phyloP scores from a whole-genome alignment of 2,888 invertebrate species.

The Cosmia pyralina region DNA sequence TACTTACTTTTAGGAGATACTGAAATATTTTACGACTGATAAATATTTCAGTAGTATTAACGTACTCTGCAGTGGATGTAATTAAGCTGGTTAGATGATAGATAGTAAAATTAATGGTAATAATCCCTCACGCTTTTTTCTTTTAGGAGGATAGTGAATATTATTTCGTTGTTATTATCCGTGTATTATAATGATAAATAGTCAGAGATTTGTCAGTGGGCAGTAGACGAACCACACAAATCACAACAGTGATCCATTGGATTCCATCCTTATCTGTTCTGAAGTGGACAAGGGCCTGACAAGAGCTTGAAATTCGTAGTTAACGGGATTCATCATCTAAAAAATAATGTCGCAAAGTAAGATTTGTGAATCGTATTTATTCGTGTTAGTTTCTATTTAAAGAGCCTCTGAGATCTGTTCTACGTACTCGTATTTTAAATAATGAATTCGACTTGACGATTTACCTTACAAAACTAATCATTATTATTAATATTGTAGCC shows the following conservation, averaged over 20 bases:
- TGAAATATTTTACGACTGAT: constrained; percentile 60
- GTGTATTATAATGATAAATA: constrained; percentile 11
- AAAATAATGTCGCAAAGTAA: background rate
- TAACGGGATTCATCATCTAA: background rate
- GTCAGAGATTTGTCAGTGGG: background rate
- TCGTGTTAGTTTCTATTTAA: too few species aligned
- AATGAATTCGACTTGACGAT: background rate
- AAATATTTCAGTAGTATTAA: constrained; percentile 59
- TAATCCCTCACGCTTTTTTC: constrained; percentile 44
- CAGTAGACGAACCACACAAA: background rate
- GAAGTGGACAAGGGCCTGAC: background rate
- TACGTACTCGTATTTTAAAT: too few species aligned
- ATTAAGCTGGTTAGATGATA: constrained; percentile 55
- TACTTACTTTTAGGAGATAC: constrained; percentile 50
- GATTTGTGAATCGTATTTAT: background rate
- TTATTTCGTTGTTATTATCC: constrained; percentile 36
- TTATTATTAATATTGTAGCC: background rate
- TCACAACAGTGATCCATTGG: constrained; percentile 6
- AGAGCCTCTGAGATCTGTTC: too few species aligned
- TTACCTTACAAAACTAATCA: background rate
- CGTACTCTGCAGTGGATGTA: constrained; percentile 36
- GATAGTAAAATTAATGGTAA: constrained; percentile 57
- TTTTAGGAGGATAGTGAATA: constrained; percentile 15
- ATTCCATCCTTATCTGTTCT: background rate
- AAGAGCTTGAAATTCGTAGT: background rate